Evolutionary conservation across 2,797 vertebrate genomes (phyloP).

Genomic region (Bovichtus variegatus): DNA sequence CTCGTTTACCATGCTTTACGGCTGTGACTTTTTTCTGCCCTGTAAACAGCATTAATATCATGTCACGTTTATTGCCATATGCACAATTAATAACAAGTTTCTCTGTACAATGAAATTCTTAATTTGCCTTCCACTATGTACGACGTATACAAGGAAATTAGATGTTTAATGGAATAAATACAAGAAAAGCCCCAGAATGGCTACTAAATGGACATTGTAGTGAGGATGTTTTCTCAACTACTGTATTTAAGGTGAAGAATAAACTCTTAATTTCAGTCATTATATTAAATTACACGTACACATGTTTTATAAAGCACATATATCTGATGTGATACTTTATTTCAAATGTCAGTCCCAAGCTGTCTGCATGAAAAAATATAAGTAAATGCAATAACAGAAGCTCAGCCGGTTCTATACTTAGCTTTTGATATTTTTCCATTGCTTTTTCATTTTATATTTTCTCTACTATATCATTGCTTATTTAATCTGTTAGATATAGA

Average conservation of each 20-base stretch:
- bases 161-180: too few relatives aligned
- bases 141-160: too few relatives aligned
- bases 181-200: slow-evolving; percentile 5
- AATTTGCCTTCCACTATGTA: too few relatives aligned
- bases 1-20: too few relatives aligned
- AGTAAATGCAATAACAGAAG: slow-evolving; percentile 13
- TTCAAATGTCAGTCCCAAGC: not conserved
- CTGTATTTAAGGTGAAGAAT: not conserved
- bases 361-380: not conserved
- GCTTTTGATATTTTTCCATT: slow-evolving; percentile 11
- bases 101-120: too few relatives aligned
- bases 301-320: slow-evolving; percentile 1
- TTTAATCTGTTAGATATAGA: slow-evolving; percentile 28
- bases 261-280: not conserved
- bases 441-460: slow-evolving; percentile 27
- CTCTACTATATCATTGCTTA: slow-evolving; percentile 23
- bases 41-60: too few relatives aligned
- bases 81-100: too few relatives aligned
- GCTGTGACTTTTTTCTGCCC: too few relatives aligned
- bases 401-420: slow-evolving; percentile 6
- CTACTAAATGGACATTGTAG: not conserved
- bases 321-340: not conserved
- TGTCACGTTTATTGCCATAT: too few relatives aligned
- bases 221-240: not conserved
- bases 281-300: not conserved